A percentile compares a stretch with the other conserved stretches of the same genome.
Evolutionary conservation across 2,888 invertebrate species (phyloP).

Genomic region (Caenorhabditis plicata): DNA sequence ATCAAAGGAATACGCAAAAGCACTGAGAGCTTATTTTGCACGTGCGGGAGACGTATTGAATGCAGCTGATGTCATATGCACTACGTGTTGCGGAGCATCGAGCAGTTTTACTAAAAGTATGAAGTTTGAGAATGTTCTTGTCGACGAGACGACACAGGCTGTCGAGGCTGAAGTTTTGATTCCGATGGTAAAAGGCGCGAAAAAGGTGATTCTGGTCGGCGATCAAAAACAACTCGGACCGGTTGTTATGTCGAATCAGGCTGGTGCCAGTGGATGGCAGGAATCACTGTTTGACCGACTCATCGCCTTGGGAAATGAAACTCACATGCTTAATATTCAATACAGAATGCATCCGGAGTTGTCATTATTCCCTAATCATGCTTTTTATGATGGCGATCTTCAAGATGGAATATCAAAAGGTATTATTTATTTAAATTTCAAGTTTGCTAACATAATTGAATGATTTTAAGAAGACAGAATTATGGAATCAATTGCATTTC

Average conservation of each 20-base stretch:
- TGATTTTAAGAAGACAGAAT: no score
- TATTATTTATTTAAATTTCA: background rate
- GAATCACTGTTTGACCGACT: constrained; percentile 95
- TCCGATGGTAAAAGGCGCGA: constrained; percentile 92
- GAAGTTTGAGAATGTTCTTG: constrained; percentile 51
- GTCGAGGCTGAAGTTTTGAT: constrained; percentile 76
- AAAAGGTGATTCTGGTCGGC: constrained; percentile 93
- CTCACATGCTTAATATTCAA: constrained; percentile 89
- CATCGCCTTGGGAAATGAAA: constrained; percentile 93
- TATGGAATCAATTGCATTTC: no score
- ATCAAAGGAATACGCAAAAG: constrained; percentile 90
- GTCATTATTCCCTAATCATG: constrained; percentile 95
- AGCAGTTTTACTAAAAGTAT: constrained; percentile 84
- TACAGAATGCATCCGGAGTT: constrained; percentile 99
- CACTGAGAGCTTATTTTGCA: constrained; percentile 66
- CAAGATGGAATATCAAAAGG: constrained; percentile 99
- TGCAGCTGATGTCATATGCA: constrained; percentile 97
- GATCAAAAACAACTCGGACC: constrained; percentile 99
- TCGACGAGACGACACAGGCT: constrained; percentile 70
- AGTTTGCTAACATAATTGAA: no score
- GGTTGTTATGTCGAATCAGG: constrained; percentile 91
- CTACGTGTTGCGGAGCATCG: constrained; percentile 97
- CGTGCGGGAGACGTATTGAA: constrained; percentile 35
- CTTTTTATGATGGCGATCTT: constrained; percentile 96
- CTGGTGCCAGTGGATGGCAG: constrained; percentile 91